Evolutionary conservation across 2,797 vertebrate species (phyloP), one percentile per base, ranked within the genome.

Genomic region (Neosalanx taihuensis): DNA sequence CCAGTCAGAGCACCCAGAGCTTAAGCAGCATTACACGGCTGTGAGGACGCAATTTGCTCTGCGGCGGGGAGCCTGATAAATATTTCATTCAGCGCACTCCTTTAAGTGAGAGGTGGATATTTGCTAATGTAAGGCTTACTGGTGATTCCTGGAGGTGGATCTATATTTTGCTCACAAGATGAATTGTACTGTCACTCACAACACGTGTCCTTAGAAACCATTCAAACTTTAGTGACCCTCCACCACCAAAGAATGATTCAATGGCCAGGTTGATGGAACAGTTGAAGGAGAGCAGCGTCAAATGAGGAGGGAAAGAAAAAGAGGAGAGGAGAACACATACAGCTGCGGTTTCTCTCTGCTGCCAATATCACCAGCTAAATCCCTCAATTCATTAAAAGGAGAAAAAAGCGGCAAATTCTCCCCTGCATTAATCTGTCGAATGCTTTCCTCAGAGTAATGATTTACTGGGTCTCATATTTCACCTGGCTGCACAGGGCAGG

Each of bases 401-500:
- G 91, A 91, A 92, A 92, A 88, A 92, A 84, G 85, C 85, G 88
- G 90, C 88, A 83, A 89, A 88, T 90, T 91, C 89, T 89, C 87
- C 87, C 86, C 76, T 86, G 20, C 91, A 92, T 93, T 93, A 90
- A 93, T 92, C 91, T 92, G 84, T 89, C 88, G 91, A 93, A 92
- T 91, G 90, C 89, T 86, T 90, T 88, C 90, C 85, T 85, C 91
- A 92, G 90, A 92, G 92, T 92, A 92, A 92, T 92, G 91, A 93
- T 92, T 92, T 91, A 93, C 83, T 91, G 87, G 88, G 88, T 89
- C 90, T 93, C 92, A 90, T 92, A 92, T 94, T 93, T 93, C 93
- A 93, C 90, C 89, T 92, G 91, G 89, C 89, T 88, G 89, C 91
- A 91, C 90, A 90, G 91, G 89, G 87, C 91, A 90, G 91, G 91